Conservation (phyloP, 1,140 invertebrate species). For the Nephotettix cincticeps region DNA sequence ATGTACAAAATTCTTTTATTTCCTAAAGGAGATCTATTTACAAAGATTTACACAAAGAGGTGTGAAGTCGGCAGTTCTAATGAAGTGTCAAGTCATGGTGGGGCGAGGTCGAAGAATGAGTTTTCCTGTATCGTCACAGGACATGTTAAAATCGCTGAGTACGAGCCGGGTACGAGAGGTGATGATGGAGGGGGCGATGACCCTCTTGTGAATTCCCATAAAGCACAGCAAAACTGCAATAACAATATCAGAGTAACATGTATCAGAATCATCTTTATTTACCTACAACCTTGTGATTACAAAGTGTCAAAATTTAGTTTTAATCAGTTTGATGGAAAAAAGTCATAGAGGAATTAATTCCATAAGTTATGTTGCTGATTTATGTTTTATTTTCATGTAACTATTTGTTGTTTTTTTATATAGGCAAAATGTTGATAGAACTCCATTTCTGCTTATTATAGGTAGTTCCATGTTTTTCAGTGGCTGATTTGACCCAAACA, state of each 20-base stretch:
- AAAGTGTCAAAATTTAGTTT: too few relatives aligned
- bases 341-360: not conserved
- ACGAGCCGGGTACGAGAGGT: conserved; percentile 85
- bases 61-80: too few relatives aligned
- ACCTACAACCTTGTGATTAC: not conserved
- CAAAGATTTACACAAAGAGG: too few relatives aligned
- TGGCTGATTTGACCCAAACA: too few relatives aligned
- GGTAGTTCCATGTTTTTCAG: too few relatives aligned
- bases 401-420: too few relatives aligned
- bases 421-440: too few relatives aligned
- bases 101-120: conserved; percentile 82
- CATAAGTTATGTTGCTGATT: not conserved
- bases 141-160: conserved; percentile 95
- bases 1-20: not conserved
- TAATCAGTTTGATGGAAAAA: too few relatives aligned
- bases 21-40: not conserved
- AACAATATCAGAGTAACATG: conserved; percentile 19
- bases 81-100: conserved; percentile 42
- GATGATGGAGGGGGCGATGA: conserved; percentile 95
- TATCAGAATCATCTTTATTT: too few relatives aligned
- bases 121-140: conserved; percentile 94
- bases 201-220: conserved; percentile 89
- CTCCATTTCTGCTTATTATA: too few relatives aligned
- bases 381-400: not conserved
- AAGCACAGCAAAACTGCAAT: conserved; percentile 83